phyloP scores from a whole-genome alignment of 2,888 invertebrate species.

The Achlya flavicornis region DNA sequence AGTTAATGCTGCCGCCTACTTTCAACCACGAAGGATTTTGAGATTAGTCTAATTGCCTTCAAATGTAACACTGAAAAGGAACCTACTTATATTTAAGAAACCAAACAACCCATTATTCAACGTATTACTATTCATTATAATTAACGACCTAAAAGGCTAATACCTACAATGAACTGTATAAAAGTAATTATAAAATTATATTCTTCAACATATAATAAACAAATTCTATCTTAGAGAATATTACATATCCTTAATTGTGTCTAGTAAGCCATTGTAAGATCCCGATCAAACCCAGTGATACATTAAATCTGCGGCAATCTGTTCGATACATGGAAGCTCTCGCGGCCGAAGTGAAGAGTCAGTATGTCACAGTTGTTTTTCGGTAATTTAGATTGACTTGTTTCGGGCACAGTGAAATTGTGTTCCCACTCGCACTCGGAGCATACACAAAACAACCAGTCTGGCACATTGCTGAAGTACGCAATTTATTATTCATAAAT shows the following conservation, averaged over 20 bases:
- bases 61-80: no score
- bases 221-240: neutral
- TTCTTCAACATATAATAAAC: neutral
- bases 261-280: conserved; percentile 10
- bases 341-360: conserved; percentile 39
- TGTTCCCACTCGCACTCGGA: conserved; percentile 48
- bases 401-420: conserved; percentile 61
- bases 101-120: no score
- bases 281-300: neutral
- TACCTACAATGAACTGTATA: no score
- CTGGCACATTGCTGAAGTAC: conserved; percentile 67
- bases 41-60: no score
- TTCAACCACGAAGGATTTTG: no score
- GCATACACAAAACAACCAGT: conserved; percentile 61
- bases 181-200: neutral
- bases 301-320: conserved; percentile 4
- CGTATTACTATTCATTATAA: no score
- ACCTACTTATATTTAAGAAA: no score
- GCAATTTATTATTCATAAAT: conserved; percentile 81
- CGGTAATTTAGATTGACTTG: conserved; percentile 76
- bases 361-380: conserved; percentile 26
- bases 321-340: conserved; percentile 26
- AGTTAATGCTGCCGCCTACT: no score
- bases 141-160: no score
- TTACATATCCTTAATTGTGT: neutral